Base-by-base conservation (phyloP, 2,113 vertebrate genomes). In the Willisornis vidua region DNA sequence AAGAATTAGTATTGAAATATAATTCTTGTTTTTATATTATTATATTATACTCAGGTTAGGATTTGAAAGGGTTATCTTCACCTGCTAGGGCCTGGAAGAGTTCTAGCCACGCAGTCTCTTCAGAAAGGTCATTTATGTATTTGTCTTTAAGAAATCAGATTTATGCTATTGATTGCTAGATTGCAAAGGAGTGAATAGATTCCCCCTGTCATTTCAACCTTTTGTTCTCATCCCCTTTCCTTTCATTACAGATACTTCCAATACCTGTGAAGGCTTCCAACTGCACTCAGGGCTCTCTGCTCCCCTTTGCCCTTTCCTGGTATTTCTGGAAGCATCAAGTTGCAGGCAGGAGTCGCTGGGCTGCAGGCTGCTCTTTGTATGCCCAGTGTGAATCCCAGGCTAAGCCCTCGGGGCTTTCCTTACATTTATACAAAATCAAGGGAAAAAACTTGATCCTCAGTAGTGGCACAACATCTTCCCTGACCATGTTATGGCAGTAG, bases 201-300 rank as follows among this genome's bases (percentile, higher is more conserved):
- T 94, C 87, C 49, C 35, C 49, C 43, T 96, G 92, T 89, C 75
- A 93, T 87, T 95, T 96, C 88, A 96, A 95, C 85, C 80, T 95
- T 96, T 90, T 81, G 80, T 90, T 67, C 57, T 92, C 79, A 71
- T n/a, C 11, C 22, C 10, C 13, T 23, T 92, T 87, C 45, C 43
- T 94, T 96, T 86, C 66, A 70, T 67, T 89, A 62, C 19, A 58
- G 63, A 63, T 87, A 70, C 67, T 89, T 95, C 68, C 76, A 48
- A 72, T 71, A 86, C 45, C 33, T 57, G 19, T 73, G 88, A 96
- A 93, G 39, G 52, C 49, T 95, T 62, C 57, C 72, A 74, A 13
- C 41, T 1, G 43, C 39, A 87, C 70, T 52, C 8, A 1, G 48
- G 52, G 37, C 18, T 92, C 43, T 65, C 39, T 95, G 5, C 54